Evolutionary conservation across 2,797 vertebrate species (phyloP).

Genomic region (Falco rusticolus): DNA sequence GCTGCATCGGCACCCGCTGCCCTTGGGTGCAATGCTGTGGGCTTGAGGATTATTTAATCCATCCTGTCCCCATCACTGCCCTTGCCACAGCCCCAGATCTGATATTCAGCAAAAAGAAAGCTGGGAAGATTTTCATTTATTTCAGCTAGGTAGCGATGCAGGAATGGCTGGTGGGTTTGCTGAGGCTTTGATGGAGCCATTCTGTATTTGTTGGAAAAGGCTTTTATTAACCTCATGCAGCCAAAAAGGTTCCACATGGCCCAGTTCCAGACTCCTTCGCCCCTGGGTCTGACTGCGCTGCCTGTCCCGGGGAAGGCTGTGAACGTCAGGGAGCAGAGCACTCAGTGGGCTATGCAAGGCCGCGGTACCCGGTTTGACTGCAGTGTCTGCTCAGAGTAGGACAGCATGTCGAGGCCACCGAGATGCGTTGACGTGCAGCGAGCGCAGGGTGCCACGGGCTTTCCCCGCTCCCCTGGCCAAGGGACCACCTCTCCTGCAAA

Average conservation of each 20-base stretch:
- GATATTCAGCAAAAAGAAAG: neutral
- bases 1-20: fast-evolving
- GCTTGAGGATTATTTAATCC: neutral
- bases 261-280: neutral
- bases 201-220: neutral
- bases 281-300: neutral
- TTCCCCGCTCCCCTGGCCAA: neutral
- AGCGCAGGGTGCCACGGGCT: fast-evolving
- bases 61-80: neutral
- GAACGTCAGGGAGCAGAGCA: neutral
- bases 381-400: neutral
- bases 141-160: neutral
- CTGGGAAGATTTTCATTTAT: fast-evolving
- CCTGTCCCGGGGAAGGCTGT: neutral
- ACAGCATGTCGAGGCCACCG: fast-evolving
- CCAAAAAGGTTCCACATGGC: neutral
- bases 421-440: neutral
- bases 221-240: neutral
- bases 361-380: fast-evolving
- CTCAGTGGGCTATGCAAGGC: neutral
- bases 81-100: neutral
- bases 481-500: neutral
- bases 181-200: neutral
- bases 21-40: neutral
- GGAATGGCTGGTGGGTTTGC: fast-evolving